Conservation (phyloP, 2,113 vertebrate species). For the Chroicocephalus ridibundus region DNA sequence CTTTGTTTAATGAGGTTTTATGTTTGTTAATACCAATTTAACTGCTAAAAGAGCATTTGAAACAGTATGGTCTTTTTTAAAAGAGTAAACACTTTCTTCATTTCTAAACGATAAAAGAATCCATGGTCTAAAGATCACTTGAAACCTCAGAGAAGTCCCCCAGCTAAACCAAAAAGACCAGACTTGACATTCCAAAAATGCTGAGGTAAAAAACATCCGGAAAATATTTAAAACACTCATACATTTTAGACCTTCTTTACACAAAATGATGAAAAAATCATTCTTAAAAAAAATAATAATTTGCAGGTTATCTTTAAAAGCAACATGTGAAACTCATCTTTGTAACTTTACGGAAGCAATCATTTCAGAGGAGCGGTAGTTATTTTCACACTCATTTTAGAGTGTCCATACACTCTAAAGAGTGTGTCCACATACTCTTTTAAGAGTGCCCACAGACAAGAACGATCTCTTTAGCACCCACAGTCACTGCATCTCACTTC, state of each 20-base stretch:
- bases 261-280: background rate
- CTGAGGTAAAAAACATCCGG: background rate
- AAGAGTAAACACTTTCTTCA: background rate
- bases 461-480: background rate
- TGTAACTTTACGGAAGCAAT: background rate
- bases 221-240: background rate
- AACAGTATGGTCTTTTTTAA: background rate
- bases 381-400: conserved; percentile 9
- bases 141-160: background rate
- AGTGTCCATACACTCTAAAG: too few relatives aligned
- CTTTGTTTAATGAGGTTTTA: background rate
- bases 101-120: background rate
- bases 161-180: background rate
- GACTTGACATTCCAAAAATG: background rate
- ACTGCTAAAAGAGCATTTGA: background rate
- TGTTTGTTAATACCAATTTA: background rate
- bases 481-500: background rate
- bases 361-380: background rate
- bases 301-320: background rate
- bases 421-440: background rate
- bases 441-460: background rate
- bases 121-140: background rate
- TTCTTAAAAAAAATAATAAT: background rate
- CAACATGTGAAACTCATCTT: background rate
- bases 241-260: background rate